Conservation (phyloP, 2,797 vertebrate species). For the Limnodromus scolopaceus region DNA sequence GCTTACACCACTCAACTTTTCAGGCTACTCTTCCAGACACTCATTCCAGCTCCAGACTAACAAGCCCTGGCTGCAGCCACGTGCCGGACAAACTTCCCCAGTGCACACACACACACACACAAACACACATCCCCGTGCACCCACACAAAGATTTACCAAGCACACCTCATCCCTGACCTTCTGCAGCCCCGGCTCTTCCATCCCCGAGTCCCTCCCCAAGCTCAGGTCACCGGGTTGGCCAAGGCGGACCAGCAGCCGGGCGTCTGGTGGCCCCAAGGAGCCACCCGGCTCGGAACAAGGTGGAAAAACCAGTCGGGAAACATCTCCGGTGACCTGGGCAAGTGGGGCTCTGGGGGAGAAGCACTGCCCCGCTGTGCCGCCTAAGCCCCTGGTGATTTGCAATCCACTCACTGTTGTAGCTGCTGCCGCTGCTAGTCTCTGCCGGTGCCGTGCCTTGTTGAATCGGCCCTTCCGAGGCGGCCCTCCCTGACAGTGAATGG, state of each 20-base stretch:
- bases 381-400: constrained; percentile 70
- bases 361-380: constrained; percentile 42
- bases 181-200: constrained; percentile 16
- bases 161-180: constrained; percentile 55
- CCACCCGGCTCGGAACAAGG: fast-evolving
- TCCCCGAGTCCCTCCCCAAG: not conserved
- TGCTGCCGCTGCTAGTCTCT: constrained; percentile 51
- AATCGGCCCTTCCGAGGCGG: constrained; percentile 70
- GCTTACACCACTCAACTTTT: not conserved
- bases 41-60: not conserved
- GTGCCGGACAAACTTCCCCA: not conserved
- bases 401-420: constrained; percentile 64
- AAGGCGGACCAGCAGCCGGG: not conserved
- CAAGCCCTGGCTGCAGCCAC: not conserved
- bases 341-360: not conserved
- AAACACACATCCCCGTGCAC: not conserved
- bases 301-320: not conserved
- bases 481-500: constrained; percentile 70
- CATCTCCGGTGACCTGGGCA: not conserved
- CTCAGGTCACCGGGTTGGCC: constrained; percentile 21
- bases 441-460: constrained; percentile 30
- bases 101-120: not conserved
- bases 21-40: not conserved
- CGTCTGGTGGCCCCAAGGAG: not conserved
- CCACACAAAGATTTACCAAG: not conserved